These are phyloP conservation scores for Tipula confusa DNA, from an alignment of 2,888 invertebrate species.

Conservation along the genomic window DNA sequence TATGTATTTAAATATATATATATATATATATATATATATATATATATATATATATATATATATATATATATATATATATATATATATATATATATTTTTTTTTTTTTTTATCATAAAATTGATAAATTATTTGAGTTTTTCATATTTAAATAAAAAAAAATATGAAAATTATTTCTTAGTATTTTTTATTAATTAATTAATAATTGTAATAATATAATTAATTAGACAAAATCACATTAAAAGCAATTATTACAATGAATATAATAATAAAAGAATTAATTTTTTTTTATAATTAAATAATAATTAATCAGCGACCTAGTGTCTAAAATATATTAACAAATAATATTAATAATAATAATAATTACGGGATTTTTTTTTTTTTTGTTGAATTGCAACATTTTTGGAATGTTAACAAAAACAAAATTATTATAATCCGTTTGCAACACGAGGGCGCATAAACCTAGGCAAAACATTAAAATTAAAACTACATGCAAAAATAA, in stretches of 20 bases:
- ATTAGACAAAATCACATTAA: constrained; percentile 25
- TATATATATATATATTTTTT: no score
- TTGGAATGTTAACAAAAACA: constrained; percentile 7
- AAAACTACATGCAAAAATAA: constrained; percentile 14
- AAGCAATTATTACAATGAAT: constrained; percentile 20
- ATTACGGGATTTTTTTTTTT: background rate
- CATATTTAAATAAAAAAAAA: background rate
- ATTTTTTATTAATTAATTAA: background rate
- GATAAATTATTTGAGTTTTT: background rate
- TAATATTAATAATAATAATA: background rate
- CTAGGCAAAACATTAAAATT: background rate
- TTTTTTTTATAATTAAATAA: background rate
- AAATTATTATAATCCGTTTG: background rate
- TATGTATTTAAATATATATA: no score
- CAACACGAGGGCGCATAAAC: background rate
- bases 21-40: no score
- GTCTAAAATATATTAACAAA: background rate
- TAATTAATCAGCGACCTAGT: background rate
- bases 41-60: no score
- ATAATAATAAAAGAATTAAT: background rate
- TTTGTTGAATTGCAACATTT: constrained; percentile 25
- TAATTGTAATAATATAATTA: constrained; percentile 25
- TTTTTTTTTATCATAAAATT: background rate
- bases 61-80: no score
- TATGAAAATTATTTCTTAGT: background rate